Base-by-base conservation (phyloP, 2,888 invertebrate species). In the Acleris cristana region DNA sequence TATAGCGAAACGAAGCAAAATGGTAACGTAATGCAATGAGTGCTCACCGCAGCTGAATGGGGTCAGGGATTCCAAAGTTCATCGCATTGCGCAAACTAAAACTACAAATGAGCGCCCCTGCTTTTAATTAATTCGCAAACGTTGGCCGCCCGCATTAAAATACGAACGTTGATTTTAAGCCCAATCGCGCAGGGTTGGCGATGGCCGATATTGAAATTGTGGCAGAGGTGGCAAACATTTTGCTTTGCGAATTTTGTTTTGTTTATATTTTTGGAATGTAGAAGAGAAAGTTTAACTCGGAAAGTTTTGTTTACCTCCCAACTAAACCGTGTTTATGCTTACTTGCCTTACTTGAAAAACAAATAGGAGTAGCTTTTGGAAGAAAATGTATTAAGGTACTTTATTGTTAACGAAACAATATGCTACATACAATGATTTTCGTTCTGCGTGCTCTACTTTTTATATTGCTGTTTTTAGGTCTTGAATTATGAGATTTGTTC, bases 101-200 rank as follows among this genome's bases (percentile, higher is more conserved):
- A 69, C 69, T 69, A 69, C 69, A 61, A 69, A 69, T 66, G 69
- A 66, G 53, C 52, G 56, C 62, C 59, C 45, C 49, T 67, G 64
- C 63, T 64, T 66, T 70, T 70, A 70, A 70, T 70, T 70, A 70
- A 70, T 65, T 67, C 54, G 64, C 45, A 60, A 70, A 64, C 52
- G 57, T 53, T 67, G 56, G 52, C 58, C 68, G 48, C 53, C 44
- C 52, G 45, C 62, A 65, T 49, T 59, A 54, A 40, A 53, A 53
- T 51, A 34, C 18, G n/a, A 62, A 53, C 58, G 53, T 48, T 45
- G 45, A 45, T 58, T 59, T 59, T 48, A 34, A 65, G 52, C 48
- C 14, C 57, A 14, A 56, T 58, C 58, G 53, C n/a, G 48, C 53
- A 16, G 64, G 45, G 58, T 45, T 54, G 12, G 30, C 19, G 21